Evolutionary conservation across 92 coral and sea anemone genomes (phyloP).

Genomic region (Paragorgia papillata): DNA sequence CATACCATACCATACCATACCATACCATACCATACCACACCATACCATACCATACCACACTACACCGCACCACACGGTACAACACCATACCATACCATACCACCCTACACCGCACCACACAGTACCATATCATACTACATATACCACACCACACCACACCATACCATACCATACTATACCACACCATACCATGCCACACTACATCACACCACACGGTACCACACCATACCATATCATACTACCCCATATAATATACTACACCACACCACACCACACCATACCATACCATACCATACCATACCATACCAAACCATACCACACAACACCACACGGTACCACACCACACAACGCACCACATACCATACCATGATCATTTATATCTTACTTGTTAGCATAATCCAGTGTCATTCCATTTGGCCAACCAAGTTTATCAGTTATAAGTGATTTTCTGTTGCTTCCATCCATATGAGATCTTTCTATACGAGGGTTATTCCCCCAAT

Average conservation of each 20-base stretch:
- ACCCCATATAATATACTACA: too few species aligned
- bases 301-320: background rate
- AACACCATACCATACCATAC: background rate
- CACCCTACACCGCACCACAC: background rate
- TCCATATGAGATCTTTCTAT: conserved; percentile 85
- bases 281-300: background rate
- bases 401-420: conserved; percentile 96
- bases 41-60: background rate
- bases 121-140: background rate
- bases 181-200: too few species aligned
- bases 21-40: background rate
- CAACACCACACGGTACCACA: background rate
- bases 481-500: conserved; percentile 78
- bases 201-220: too few species aligned
- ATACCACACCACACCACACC: too few species aligned
- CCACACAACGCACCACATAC: background rate
- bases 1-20: too few species aligned
- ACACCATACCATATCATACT: too few species aligned
- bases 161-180: too few species aligned
- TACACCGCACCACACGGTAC: background rate
- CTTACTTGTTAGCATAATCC: conserved; percentile 85
- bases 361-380: background rate
- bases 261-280: too few species aligned
- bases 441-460: conserved; percentile 69
- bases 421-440: conserved; percentile 46